phyloP scores from a whole-genome alignment of 1,140 invertebrate species.

The Zaprionus vittiger region DNA sequence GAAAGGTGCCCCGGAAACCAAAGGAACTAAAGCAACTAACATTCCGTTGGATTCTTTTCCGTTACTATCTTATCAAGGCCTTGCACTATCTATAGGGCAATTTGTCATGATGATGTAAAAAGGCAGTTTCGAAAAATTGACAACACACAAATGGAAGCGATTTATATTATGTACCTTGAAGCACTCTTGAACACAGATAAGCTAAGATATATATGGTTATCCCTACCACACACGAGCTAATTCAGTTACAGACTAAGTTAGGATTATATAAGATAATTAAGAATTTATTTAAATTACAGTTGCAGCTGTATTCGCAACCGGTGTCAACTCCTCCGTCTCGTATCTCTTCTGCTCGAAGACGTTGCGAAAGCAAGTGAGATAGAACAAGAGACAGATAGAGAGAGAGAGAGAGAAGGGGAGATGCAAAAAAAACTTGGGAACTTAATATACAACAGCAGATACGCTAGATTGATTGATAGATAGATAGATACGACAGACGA shows the following conservation, averaged over 20 bases:
- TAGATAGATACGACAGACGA: neutral
- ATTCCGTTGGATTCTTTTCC: neutral
- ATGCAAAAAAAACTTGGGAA: conserved; percentile 21
- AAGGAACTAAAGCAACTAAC: neutral
- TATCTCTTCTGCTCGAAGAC: neutral
- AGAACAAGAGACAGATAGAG: neutral
- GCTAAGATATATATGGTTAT: neutral
- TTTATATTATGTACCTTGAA: neutral
- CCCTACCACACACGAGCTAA: neutral
- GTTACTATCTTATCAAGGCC: neutral
- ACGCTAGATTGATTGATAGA: neutral
- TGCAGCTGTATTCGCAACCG: neutral
- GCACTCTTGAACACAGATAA: neutral
- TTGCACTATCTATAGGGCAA: neutral
- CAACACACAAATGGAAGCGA: neutral
- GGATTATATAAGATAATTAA: neutral
- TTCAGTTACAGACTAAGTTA: neutral
- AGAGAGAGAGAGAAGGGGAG: conserved; percentile 6
- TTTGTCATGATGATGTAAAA: neutral
- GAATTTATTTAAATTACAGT: conserved; percentile 1
- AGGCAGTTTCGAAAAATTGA: conserved; percentile 1
- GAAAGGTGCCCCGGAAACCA: neutral
- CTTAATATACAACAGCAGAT: conserved; percentile 45
- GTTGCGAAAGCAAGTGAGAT: neutral
- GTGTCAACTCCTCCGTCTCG: neutral